These are phyloP conservation scores for Oryzias curvinotus DNA, from an alignment of 2,113 vertebrate genomes.

Conservation along the genomic window DNA sequence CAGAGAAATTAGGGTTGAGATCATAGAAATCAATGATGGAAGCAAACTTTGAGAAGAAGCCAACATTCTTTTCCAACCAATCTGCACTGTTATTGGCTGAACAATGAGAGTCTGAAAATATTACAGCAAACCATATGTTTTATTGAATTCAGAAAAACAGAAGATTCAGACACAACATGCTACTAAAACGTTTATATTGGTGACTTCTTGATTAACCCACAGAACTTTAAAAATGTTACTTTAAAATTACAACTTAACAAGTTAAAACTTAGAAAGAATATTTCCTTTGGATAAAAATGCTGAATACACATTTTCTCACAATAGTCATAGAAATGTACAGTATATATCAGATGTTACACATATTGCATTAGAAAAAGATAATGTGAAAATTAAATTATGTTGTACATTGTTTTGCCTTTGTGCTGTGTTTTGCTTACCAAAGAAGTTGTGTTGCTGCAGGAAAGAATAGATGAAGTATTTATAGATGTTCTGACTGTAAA, in stretches of 20 bases:
- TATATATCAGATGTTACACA: too few relatives aligned
- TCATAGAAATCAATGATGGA: constrained; percentile 48
- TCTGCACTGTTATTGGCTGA: constrained; percentile 47
- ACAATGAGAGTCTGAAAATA: constrained; percentile 51
- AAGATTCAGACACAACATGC: too few relatives aligned
- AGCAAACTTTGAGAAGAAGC: constrained; percentile 50
- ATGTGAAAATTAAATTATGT: too few relatives aligned
- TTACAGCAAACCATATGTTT: not conserved
- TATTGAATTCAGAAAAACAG: not conserved
- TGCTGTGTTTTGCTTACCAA: constrained; percentile 42
- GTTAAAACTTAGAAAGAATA: too few relatives aligned
- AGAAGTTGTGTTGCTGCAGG: constrained; percentile 51
- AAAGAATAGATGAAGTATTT: constrained; percentile 61
- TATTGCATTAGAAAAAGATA: too few relatives aligned
- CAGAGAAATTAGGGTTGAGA: constrained; percentile 58
- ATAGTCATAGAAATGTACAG: too few relatives aligned
- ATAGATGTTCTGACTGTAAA: constrained; percentile 49
- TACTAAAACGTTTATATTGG: too few relatives aligned
- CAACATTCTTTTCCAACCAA: constrained; percentile 63
- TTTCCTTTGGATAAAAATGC: too few relatives aligned
- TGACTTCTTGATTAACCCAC: too few relatives aligned
- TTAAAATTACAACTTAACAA: too few relatives aligned
- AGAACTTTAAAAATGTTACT: too few relatives aligned
- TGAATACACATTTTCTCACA: too few relatives aligned
- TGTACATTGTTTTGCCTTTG: not conserved